These are phyloP conservation scores for Bilobella aurantiaca DNA, from an alignment of 1,140 invertebrate species.

Conservation along the genomic window DNA sequence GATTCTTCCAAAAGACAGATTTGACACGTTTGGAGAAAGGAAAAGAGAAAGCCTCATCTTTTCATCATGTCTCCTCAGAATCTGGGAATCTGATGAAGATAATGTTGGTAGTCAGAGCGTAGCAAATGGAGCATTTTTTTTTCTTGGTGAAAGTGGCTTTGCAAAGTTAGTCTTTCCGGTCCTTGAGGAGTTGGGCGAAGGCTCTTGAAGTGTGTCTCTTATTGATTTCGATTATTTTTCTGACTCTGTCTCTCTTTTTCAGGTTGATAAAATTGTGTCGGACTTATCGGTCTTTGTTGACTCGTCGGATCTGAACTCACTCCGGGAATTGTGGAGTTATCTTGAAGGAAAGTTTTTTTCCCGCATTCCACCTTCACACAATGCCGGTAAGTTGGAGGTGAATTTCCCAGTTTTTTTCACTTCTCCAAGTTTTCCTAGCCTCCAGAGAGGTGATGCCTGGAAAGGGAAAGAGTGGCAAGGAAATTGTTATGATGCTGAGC, in stretches of 20 bases:
- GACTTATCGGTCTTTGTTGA: constrained; percentile 34
- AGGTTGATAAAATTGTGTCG: constrained; percentile 31
- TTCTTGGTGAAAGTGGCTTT: too few species aligned
- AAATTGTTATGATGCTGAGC: not conserved
- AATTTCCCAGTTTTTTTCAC: not conserved
- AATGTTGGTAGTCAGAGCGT: too few species aligned
- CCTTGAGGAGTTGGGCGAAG: not conserved
- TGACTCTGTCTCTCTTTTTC: constrained; percentile 13
- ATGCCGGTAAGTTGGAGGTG: constrained; percentile 18
- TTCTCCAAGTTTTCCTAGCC: not conserved
- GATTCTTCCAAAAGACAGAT: too few species aligned
- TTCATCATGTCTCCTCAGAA: too few species aligned
- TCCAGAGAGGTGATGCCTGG: not conserved
- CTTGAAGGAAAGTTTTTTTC: constrained; percentile 34
- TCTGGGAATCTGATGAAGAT: too few species aligned
- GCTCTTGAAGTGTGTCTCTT: not conserved
- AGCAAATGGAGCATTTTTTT: too few species aligned
- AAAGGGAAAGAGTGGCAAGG: not conserved
- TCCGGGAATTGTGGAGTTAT: constrained; percentile 34
- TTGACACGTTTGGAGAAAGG: too few species aligned
- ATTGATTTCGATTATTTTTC: constrained; percentile 14
- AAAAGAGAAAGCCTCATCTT: too few species aligned
- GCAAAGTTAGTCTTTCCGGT: too few species aligned
- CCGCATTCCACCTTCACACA: constrained; percentile 28
- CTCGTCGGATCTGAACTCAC: constrained; percentile 32